Conservation (phyloP, 2,797 vertebrate genomes). For the Falco rusticolus region DNA sequence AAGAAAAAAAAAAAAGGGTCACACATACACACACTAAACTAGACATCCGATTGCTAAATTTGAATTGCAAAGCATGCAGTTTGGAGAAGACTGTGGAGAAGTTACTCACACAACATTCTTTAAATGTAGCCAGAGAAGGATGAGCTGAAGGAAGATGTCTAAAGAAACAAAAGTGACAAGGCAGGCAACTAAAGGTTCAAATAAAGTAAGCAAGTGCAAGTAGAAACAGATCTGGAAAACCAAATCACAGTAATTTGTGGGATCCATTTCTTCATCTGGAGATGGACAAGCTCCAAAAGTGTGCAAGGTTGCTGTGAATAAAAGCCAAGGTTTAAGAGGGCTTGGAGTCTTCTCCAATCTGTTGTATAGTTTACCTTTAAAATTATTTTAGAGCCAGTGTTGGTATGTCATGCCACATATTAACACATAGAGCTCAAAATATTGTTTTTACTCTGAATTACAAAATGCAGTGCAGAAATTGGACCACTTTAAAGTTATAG, state of each 20-base stretch:
- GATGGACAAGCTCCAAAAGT: not conserved
- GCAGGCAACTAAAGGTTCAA: not conserved
- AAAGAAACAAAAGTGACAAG: not conserved
- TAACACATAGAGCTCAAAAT: not conserved
- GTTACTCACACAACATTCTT: not conserved
- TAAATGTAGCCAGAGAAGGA: not conserved
- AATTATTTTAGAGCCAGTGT: not conserved
- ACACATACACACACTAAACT: not conserved
- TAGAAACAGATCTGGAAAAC: not conserved
- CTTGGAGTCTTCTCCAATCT: not conserved
- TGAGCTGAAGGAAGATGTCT: not conserved
- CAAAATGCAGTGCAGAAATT: not conserved
- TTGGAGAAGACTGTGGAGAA: not conserved
- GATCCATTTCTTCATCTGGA: not conserved
- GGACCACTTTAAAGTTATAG: not conserved
- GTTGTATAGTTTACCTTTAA: not conserved
- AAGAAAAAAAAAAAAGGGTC: rapidly evolving
- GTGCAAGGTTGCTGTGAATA: not conserved
- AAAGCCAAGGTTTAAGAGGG: not conserved
- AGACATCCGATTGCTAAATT: not conserved
- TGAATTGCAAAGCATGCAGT: not conserved
- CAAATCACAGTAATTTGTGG: not conserved
- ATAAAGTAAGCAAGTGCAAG: not conserved
- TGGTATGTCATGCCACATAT: not conserved
- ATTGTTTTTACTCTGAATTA: not conserved